These are phyloP conservation scores for Polydrusus cervinus DNA, from an alignment of 2,888 invertebrate genomes.

Conservation along the genomic window DNA sequence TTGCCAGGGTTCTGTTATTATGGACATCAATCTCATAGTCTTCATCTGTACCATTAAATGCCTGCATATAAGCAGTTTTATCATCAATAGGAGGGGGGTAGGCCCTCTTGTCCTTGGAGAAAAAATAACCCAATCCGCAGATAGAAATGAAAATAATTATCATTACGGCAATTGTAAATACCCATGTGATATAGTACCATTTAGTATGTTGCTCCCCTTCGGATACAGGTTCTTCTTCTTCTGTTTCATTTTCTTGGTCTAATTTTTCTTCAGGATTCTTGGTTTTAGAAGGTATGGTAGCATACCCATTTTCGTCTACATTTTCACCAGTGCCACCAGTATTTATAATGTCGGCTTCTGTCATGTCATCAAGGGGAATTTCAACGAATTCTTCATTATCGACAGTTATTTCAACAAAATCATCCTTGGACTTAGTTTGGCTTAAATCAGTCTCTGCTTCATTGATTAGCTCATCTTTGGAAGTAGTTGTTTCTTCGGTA, in stretches of 20 bases:
- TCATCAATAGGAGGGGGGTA: conserved; percentile 13
- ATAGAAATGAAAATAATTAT: not conserved
- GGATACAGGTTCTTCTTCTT: not conserved
- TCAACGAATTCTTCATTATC: not conserved
- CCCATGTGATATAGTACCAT: not conserved
- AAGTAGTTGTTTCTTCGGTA: not conserved
- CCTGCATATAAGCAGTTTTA: conserved; percentile 1
- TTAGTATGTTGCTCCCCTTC: not conserved
- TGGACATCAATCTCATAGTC: conserved; percentile 28
- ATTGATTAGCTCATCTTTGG: not conserved
- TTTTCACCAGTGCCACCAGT: not conserved
- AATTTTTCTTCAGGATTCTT: not conserved
- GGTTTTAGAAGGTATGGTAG: not conserved
- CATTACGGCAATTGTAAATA: not conserved
- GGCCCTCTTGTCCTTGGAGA: conserved; percentile 13
- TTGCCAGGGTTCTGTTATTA: conserved; percentile 20
- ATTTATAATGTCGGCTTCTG: not conserved
- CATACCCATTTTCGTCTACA: not conserved
- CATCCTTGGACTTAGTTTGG: too few relatives aligned
- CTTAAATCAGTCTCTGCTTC: not conserved
- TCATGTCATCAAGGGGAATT: not conserved
- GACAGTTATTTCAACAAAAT: not conserved
- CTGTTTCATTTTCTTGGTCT: not conserved
- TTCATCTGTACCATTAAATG: conserved; percentile 18
- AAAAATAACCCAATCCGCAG: conserved; percentile 18